These are phyloP conservation scores for Oceanites oceanicus DNA, from an alignment of 2,113 vertebrate genomes.

Conservation along the genomic window DNA sequence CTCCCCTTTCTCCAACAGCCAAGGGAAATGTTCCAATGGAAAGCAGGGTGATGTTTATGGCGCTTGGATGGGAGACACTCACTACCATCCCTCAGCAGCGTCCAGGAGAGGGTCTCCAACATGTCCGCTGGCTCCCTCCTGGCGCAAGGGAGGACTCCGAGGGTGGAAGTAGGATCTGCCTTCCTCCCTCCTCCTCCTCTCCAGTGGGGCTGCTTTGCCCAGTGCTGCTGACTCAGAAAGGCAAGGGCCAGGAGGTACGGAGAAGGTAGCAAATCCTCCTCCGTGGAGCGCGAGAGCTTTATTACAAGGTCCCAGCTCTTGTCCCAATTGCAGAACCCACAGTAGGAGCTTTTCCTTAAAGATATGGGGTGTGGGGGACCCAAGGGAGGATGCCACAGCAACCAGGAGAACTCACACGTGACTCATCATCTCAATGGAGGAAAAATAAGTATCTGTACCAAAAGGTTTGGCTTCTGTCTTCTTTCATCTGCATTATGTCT, in stretches of 20 bases:
- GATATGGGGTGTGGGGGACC: neutral
- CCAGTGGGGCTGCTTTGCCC: neutral
- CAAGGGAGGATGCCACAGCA: too few relatives aligned
- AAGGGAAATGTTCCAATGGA: neutral
- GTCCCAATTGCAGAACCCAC: neutral
- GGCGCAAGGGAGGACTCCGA: neutral
- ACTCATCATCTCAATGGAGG: neutral
- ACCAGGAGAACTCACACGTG: neutral
- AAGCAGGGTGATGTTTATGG: neutral
- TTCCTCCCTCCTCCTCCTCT: neutral
- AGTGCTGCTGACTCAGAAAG: neutral
- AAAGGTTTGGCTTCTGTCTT: neutral
- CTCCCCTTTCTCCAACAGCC: neutral
- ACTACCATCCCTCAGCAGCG: neutral
- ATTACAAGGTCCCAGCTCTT: neutral
- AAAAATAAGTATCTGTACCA: neutral
- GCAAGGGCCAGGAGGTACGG: accelerated
- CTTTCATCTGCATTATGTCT: neutral
- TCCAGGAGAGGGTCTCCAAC: neutral
- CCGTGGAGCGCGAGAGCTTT: neutral
- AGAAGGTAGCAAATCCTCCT: neutral
- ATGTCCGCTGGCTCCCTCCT: neutral
- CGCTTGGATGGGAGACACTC: too few relatives aligned
- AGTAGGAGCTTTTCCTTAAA: neutral
- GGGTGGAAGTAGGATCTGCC: neutral